A percentile compares a stretch with the other conserved stretches of the same genome.
These are phyloP conservation scores for Eilema griseolum DNA, from an alignment of 2,888 invertebrate genomes.

Conservation along the genomic window DNA sequence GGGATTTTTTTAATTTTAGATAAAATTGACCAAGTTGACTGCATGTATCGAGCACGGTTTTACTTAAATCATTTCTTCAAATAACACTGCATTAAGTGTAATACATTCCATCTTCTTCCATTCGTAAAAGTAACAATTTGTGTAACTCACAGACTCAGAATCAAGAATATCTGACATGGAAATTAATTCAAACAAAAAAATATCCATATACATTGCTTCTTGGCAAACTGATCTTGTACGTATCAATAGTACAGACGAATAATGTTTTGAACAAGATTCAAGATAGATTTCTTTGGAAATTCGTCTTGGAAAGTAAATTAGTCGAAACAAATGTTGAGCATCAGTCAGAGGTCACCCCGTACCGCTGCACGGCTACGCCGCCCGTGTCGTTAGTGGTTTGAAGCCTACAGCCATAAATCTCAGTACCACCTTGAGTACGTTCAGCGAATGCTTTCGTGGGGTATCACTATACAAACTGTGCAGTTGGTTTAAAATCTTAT, in stretches of 20 bases:
- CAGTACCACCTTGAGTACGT: slow-evolving; percentile 78
- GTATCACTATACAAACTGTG: slow-evolving; percentile 2
- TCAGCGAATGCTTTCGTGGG: slow-evolving; percentile 57
- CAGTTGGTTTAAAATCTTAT: background rate
- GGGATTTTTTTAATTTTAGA: too few species aligned
- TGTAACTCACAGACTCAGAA: too few species aligned
- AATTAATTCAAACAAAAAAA: background rate
- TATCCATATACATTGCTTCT: background rate
- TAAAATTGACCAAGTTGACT: too few species aligned
- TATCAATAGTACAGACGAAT: background rate
- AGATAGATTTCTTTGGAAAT: slow-evolving; percentile 65
- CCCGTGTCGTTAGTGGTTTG: slow-evolving; percentile 80
- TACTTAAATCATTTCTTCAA: too few species aligned
- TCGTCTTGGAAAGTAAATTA: slow-evolving; percentile 80
- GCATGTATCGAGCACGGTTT: too few species aligned
- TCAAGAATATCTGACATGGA: too few species aligned
- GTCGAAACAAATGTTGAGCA: slow-evolving; percentile 84
- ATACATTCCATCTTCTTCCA: background rate
- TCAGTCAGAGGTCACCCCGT: slow-evolving; percentile 71
- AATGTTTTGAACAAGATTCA: slow-evolving; percentile 23
- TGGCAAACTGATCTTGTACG: background rate
- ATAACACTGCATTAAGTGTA: background rate
- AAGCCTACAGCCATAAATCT: slow-evolving; percentile 80
- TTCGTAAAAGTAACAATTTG: too few species aligned
- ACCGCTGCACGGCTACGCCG: slow-evolving; percentile 32